phyloP scores from a whole-genome alignment of 2,797 vertebrate genomes.

The Enteromius afrohamiltoni region DNA sequence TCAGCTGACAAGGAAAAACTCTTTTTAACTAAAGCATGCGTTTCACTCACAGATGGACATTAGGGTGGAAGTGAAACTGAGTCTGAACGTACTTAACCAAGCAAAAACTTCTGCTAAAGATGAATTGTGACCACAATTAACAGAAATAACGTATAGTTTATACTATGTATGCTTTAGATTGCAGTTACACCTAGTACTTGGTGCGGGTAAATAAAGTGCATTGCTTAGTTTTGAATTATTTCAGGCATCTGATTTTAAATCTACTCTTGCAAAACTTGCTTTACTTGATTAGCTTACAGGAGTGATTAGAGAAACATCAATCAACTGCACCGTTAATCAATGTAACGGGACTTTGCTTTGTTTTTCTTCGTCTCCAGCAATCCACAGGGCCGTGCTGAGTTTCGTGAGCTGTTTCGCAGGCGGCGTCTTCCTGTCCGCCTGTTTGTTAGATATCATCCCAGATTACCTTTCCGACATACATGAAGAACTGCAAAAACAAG shows the following conservation, averaged over 20 bases:
- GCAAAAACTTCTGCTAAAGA: neutral
- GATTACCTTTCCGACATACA: conserved; percentile 85
- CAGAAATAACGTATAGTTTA: neutral
- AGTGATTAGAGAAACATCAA: conserved; percentile 14
- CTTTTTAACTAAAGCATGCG: neutral
- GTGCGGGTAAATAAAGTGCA: neutral
- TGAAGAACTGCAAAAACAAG: conserved; percentile 67
- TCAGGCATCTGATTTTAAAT: neutral
- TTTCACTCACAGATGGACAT: neutral
- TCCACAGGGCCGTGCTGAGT: conserved; percentile 78
- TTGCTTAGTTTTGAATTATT: neutral
- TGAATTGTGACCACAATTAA: neutral
- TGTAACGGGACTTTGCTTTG: neutral
- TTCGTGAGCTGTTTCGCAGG: conserved; percentile 88
- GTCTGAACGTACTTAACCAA: neutral
- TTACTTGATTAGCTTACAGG: conserved; percentile 2
- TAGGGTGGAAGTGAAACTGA: conserved; percentile 36
- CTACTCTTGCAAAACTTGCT: neutral
- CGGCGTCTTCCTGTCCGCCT: conserved; percentile 88
- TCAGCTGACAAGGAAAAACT: neutral
- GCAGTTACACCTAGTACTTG: neutral
- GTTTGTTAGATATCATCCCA: conserved; percentile 89
- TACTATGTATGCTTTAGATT: neutral
- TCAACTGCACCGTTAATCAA: neutral
- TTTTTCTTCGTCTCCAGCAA: conserved; percentile 66